A percentile compares a stretch with the other conserved stretches of the same genome.
phyloP scores from a whole-genome alignment of 2,888 invertebrate species.

The Drosophila hamatofila region DNA sequence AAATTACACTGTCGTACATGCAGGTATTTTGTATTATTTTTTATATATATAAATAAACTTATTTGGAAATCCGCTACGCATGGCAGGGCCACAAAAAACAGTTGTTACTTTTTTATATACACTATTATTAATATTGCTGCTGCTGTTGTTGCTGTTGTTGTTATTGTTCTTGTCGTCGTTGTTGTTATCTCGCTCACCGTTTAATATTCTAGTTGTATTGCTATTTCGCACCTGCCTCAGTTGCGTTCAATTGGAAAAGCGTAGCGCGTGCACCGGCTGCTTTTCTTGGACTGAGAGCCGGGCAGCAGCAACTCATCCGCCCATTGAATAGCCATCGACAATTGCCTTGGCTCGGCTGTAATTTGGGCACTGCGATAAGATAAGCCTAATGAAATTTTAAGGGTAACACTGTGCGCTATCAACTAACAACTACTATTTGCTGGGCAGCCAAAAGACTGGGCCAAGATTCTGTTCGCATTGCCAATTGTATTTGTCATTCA shows the following conservation, averaged over 20 bases:
- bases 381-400: constrained; percentile 71
- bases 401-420: constrained; percentile 66
- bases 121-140: not conserved
- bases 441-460: constrained; percentile 23
- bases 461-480: constrained; percentile 30
- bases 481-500: not conserved
- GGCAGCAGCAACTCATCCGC: constrained; percentile 41
- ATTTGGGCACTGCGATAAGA: constrained; percentile 59
- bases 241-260: constrained; percentile 21
- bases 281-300: constrained; percentile 62
- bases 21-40: not conserved
- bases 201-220: constrained; percentile 19
- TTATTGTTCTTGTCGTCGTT: not conserved
- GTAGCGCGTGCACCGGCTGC: constrained; percentile 59
- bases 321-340: constrained; percentile 62
- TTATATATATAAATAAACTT: not conserved
- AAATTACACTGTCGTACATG: constrained; percentile 42
- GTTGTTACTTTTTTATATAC: not conserved
- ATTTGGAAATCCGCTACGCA: constrained; percentile 32
- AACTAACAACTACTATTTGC: constrained; percentile 21
- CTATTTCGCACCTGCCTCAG: constrained; percentile 7
- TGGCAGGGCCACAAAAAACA: constrained; percentile 38
- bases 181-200: constrained; percentile 63
- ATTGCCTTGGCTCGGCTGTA: constrained; percentile 23
- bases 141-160: not conserved